Evolutionary conservation across 2,113 vertebrate species (phyloP).

Genomic region (Ictalurus punctatus): DNA sequence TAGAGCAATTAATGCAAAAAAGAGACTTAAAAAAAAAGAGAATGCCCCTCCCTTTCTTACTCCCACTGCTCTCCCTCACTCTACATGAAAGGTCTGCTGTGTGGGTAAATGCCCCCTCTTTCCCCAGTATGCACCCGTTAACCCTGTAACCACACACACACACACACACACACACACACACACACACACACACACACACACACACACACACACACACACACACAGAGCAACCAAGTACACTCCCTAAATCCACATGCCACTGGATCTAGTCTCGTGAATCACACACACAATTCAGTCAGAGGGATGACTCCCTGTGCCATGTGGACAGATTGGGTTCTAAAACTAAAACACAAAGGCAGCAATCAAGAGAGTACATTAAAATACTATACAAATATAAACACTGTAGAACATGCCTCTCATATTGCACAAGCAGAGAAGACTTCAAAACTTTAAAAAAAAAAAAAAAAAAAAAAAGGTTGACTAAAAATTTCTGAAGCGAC

Average conservation of each 20-base stretch:
- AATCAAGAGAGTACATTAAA: neutral
- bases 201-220: conserved; percentile 25
- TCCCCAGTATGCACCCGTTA: conserved; percentile 43
- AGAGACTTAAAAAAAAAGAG: conserved; percentile 18
- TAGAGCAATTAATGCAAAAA: conserved; percentile 45
- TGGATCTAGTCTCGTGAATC: neutral
- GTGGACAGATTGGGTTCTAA: neutral
- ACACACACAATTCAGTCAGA: conserved; percentile 19
- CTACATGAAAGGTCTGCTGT: conserved; percentile 31
- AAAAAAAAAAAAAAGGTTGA: no score
- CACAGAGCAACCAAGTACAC: conserved; percentile 14
- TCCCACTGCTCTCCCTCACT: neutral
- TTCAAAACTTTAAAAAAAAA: neutral
- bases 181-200: conserved; percentile 28
- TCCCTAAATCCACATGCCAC: conserved; percentile 14
- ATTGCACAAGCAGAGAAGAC: neutral
- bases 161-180: conserved; percentile 32
- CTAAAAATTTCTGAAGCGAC: neutral
- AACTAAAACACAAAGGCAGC: neutral
- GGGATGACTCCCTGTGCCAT: neutral
- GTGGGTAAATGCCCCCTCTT: conserved; percentile 28
- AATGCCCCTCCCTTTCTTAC: conserved; percentile 17
- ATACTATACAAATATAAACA: neutral
- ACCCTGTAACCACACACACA: conserved; percentile 46
- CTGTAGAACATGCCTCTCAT: neutral